A percentile compares a stretch with the other conserved stretches of the same genome.
Conservation (phyloP, 2,113 vertebrate species). For the Garra rufa region DNA sequence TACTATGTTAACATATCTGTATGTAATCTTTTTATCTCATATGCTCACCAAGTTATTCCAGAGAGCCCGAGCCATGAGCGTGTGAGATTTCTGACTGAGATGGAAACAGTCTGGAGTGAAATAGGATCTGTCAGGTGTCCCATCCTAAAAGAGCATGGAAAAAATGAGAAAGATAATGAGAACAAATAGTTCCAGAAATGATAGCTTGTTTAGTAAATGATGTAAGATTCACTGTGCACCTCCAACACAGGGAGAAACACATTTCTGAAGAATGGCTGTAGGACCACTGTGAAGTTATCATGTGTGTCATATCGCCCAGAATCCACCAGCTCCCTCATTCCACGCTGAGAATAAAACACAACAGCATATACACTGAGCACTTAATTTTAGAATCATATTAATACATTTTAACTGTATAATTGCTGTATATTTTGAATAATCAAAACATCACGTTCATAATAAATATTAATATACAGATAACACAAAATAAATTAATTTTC, state of each 20-base stretch:
- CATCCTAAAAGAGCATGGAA: conserved; percentile 72
- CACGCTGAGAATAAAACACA: conserved; percentile 68
- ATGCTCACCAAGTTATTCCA: conserved; percentile 89
- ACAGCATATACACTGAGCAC: background rate
- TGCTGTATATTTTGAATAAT: background rate
- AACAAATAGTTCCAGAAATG: background rate
- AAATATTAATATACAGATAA: background rate
- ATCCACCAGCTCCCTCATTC: conserved; percentile 72
- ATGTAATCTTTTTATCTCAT: background rate
- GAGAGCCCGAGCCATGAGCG: conserved; percentile 84
- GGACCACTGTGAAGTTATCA: conserved; percentile 75
- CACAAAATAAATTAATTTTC: background rate
- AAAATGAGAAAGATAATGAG: background rate
- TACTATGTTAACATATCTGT: background rate
- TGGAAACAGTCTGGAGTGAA: conserved; percentile 91
- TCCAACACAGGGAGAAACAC: conserved; percentile 47
- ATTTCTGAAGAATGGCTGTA: conserved; percentile 77
- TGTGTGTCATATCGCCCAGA: conserved; percentile 71
- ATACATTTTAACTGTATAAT: background rate
- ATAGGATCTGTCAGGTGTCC: conserved; percentile 82
- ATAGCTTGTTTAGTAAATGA: background rate
- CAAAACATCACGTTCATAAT: background rate
- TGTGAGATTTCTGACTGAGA: conserved; percentile 86
- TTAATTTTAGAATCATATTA: background rate
- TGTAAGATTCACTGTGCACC: conserved; percentile 65